Conservation (phyloP, 2,888 invertebrate species). For the Monoplex corrugatus region DNA sequence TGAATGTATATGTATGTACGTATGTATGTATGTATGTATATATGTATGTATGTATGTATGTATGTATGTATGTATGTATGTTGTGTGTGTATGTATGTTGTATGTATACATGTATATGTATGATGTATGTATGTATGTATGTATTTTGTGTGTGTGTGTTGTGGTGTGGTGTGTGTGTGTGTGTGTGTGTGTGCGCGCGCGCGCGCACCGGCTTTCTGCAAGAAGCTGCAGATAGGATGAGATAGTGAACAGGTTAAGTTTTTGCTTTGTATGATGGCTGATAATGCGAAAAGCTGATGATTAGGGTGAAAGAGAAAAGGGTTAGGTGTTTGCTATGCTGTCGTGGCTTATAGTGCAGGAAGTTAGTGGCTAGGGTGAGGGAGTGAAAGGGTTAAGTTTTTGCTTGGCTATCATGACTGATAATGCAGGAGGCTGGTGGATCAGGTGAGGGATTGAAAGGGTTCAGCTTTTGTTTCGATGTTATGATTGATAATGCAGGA, state of each 20-base stretch:
- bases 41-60: background rate
- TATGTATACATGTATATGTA: background rate
- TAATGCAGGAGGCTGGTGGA: too few species aligned
- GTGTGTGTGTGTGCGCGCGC: slow-evolving; percentile 26
- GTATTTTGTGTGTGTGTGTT: background rate
- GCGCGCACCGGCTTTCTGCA: background rate
- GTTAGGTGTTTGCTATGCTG: background rate
- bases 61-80: background rate
- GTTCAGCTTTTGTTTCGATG: too few species aligned
- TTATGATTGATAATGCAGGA: too few species aligned
- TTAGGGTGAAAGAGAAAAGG: too few species aligned
- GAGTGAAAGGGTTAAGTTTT: background rate
- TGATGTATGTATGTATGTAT: background rate
- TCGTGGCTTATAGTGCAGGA: background rate
- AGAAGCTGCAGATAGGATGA: too few species aligned
- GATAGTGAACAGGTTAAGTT: too few species aligned
- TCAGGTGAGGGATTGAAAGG: too few species aligned
- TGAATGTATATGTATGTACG: slow-evolving; percentile 19
- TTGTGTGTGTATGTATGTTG: background rate
- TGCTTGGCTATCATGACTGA: too few species aligned
- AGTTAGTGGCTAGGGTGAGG: background rate
- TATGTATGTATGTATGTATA: slow-evolving; percentile 3
- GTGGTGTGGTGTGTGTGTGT: slow-evolving; percentile 18
- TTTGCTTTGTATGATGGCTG: background rate
- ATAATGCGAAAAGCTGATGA: too few species aligned